These are phyloP conservation scores for Corythoichthys intestinalis DNA, from an alignment of 2,113 vertebrate species.

Conservation along the genomic window DNA sequence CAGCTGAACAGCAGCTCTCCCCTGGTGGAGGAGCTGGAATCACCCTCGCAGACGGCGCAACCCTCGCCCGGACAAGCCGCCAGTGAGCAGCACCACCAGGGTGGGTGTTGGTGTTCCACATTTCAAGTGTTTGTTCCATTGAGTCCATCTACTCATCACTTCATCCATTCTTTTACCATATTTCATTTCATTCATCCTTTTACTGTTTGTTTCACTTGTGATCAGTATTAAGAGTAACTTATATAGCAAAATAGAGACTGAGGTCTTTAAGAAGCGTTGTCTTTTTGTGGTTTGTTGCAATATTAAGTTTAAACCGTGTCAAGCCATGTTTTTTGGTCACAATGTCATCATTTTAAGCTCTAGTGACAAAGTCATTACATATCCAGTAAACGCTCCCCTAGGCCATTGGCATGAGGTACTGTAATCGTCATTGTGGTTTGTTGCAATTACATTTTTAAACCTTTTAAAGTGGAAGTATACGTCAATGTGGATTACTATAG, in stretches of 20 bases:
- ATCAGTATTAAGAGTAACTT: neutral
- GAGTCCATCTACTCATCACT: neutral
- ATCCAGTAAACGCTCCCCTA: neutral
- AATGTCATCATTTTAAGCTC: neutral
- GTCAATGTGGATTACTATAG: too few relatives aligned
- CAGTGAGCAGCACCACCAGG: slow-evolving; percentile 77
- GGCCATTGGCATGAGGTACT: neutral
- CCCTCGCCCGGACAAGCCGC: slow-evolving; percentile 65
- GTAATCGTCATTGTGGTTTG: neutral
- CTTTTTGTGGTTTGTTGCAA: neutral
- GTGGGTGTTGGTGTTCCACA: slow-evolving; percentile 73
- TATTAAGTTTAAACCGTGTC: neutral
- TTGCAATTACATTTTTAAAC: neutral
- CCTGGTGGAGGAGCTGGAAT: slow-evolving; percentile 74
- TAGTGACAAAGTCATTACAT: neutral
- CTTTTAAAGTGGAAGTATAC: too few relatives aligned
- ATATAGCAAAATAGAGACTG: neutral
- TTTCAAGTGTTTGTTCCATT: slow-evolving; percentile 29
- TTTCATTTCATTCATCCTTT: neutral
- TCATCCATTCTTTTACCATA: slow-evolving; percentile 9
- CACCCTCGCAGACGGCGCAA: slow-evolving; percentile 63
- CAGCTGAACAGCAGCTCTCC: slow-evolving; percentile 87
- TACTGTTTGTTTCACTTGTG: neutral
- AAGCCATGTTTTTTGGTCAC: neutral
- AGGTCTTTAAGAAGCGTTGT: neutral